Evolutionary conservation across 2,888 invertebrate genomes (phyloP).

Genomic region (Labia minor): DNA sequence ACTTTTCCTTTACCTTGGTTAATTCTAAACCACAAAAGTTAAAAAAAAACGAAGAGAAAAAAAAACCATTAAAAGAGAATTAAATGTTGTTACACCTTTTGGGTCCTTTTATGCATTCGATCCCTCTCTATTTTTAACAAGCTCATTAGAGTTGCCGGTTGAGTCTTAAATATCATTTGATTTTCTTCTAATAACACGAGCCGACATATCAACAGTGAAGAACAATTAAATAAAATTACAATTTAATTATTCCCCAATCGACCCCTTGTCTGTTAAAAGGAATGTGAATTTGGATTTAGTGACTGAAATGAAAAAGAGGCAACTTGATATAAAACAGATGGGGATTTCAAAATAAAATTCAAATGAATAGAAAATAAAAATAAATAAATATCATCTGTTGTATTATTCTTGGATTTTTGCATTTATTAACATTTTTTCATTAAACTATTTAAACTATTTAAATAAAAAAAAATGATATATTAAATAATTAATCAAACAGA

Average conservation of each 20-base stretch:
- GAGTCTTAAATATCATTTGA: neutral
- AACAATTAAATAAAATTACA: neutral
- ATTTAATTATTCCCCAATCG: neutral
- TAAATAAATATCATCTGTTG: too few species aligned
- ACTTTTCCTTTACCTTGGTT: neutral
- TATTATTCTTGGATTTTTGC: too few species aligned
- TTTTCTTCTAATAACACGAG: neutral
- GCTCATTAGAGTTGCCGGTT: neutral
- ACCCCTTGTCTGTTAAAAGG: too few species aligned
- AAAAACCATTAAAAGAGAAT: neutral
- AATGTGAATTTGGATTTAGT: too few species aligned
- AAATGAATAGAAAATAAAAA: too few species aligned
- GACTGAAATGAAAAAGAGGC: too few species aligned
- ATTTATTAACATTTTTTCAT: too few species aligned
- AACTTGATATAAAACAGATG: too few species aligned
- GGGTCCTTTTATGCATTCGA: neutral
- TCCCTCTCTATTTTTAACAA: constrained; percentile 7
- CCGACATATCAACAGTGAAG: neutral
- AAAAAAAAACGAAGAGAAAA: neutral
- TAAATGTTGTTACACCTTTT: neutral
- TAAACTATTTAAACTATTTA: too few species aligned
- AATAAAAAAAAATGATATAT: too few species aligned
- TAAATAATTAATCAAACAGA: too few species aligned
- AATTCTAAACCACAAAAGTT: neutral
- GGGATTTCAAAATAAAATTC: too few species aligned